These are phyloP conservation scores for Clistopyga incitator DNA, from an alignment of 2,888 invertebrate genomes.

Conservation along the genomic window DNA sequence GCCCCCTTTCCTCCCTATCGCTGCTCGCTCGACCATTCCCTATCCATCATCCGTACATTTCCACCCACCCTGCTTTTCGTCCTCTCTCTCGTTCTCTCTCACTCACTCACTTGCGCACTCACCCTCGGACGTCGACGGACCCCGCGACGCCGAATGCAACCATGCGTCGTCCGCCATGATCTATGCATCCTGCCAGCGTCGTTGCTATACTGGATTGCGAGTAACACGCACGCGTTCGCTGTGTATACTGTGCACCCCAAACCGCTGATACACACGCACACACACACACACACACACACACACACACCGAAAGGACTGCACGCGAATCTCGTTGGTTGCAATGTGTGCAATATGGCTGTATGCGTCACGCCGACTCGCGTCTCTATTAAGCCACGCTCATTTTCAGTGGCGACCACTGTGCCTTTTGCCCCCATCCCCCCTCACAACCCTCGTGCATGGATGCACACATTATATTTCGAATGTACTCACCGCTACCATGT, in stretches of 20 bases:
- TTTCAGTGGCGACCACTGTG: conserved; percentile 67
- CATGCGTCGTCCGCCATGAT: conserved; percentile 83
- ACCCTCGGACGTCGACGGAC: conserved; percentile 64
- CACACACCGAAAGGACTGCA: conserved; percentile 5
- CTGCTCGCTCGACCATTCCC: conserved; percentile 81
- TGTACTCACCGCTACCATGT: conserved; percentile 61
- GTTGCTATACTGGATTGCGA: conserved; percentile 60
- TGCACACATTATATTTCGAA: conserved; percentile 53
- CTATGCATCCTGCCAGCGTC: conserved; percentile 84
- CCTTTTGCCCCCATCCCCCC: conserved; percentile 28
- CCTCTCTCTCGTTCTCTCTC: conserved; percentile 56
- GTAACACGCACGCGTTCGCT: conserved; percentile 82
- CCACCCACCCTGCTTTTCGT: conserved; percentile 76
- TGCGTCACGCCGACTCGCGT: conserved; percentile 62
- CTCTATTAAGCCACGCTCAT: conserved; percentile 76
- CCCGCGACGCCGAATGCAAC: conserved; percentile 79
- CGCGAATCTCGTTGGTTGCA: conserved; percentile 50
- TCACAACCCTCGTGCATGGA: conserved; percentile 37
- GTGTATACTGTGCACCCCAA: conserved; percentile 39
- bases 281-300: conserved; percentile 20
- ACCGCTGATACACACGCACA: conserved; percentile 24
- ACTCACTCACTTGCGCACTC: conserved; percentile 52
- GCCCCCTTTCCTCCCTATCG: conserved; percentile 75
- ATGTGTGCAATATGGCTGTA: conserved; percentile 26
- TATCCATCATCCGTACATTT: conserved; percentile 84